These are phyloP conservation scores for Coryphaenoides rupestris DNA, from an alignment of 2,113 vertebrate species.

Conservation along the genomic window DNA sequence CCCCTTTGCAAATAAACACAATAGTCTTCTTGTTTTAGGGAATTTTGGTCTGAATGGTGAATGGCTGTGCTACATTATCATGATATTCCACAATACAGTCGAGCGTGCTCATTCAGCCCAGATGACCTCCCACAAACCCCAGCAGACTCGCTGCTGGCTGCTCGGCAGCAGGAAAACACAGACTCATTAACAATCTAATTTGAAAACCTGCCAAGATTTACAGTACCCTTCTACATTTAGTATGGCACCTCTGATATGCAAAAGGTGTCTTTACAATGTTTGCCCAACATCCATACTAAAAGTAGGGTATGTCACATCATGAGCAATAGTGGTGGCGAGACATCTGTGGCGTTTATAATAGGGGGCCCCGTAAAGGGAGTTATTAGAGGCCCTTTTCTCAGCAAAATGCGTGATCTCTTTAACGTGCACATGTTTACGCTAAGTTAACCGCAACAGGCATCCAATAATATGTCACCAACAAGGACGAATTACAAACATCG, in stretches of 20 bases:
- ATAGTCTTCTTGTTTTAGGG: conserved; percentile 68
- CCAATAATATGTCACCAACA: background rate
- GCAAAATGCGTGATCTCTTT: conserved; percentile 28
- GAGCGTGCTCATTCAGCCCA: conserved; percentile 64
- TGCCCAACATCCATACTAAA: conserved; percentile 61
- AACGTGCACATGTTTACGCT: background rate
- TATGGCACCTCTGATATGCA: conserved; percentile 56
- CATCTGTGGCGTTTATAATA: conserved; percentile 44
- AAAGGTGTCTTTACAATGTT: conserved; percentile 48
- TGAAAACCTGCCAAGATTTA: conserved; percentile 53
- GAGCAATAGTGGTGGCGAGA: conserved; percentile 55
- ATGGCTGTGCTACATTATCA: conserved; percentile 67
- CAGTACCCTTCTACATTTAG: conserved; percentile 62
- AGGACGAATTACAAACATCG: background rate
- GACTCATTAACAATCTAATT: conserved; percentile 70
- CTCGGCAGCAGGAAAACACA: conserved; percentile 54
- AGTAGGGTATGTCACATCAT: conserved; percentile 54
- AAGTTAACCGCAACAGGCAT: background rate
- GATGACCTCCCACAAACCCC: conserved; percentile 66
- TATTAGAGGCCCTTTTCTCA: conserved; percentile 13
- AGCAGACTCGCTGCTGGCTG: conserved; percentile 54
- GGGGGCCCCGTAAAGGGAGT: background rate
- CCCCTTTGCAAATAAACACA: conserved; percentile 60
- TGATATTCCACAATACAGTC: conserved; percentile 66
- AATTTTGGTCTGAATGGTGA: conserved; percentile 59